Percentiles rank a stretch among this genome's conserved stretches.
phyloP scores from a whole-genome alignment of 2,113 vertebrate genomes.

The Propithecus coquereli region DNA sequence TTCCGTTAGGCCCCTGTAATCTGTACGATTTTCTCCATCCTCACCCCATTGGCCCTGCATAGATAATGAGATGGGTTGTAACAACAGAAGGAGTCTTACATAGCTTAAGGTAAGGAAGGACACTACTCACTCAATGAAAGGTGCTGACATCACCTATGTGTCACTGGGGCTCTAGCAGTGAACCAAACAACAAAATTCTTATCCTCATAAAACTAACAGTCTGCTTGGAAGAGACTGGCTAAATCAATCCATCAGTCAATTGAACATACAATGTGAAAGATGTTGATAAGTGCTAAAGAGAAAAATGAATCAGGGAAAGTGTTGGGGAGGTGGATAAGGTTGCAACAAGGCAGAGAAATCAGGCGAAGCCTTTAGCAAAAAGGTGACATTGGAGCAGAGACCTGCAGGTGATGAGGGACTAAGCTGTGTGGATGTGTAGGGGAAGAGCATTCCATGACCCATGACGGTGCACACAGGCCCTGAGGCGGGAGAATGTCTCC shows the following conservation, averaged over 20 bases:
- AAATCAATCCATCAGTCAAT: background rate
- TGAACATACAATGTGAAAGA: background rate
- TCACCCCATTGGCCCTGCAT: background rate
- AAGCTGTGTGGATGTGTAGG: background rate
- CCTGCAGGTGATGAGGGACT: too few relatives aligned
- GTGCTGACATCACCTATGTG: background rate
- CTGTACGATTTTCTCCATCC: background rate
- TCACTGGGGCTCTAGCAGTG: background rate
- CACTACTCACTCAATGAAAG: background rate
- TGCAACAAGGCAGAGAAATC: background rate
- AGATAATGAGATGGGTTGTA: background rate
- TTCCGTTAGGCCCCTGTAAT: too few relatives aligned
- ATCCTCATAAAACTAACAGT: background rate
- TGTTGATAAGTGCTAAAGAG: background rate
- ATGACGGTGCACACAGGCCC: background rate
- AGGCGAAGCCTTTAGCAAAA: background rate
- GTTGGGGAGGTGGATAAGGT: background rate
- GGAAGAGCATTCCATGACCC: background rate
- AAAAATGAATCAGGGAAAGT: background rate
- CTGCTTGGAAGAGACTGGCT: background rate
- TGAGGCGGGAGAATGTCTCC: background rate
- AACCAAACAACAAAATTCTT: background rate
- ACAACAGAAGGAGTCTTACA: background rate
- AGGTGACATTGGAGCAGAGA: background rate
- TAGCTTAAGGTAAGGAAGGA: background rate